phyloP scores from a whole-genome alignment of 2,113 vertebrate species.

The Stomatorhinus ivindoensis region DNA sequence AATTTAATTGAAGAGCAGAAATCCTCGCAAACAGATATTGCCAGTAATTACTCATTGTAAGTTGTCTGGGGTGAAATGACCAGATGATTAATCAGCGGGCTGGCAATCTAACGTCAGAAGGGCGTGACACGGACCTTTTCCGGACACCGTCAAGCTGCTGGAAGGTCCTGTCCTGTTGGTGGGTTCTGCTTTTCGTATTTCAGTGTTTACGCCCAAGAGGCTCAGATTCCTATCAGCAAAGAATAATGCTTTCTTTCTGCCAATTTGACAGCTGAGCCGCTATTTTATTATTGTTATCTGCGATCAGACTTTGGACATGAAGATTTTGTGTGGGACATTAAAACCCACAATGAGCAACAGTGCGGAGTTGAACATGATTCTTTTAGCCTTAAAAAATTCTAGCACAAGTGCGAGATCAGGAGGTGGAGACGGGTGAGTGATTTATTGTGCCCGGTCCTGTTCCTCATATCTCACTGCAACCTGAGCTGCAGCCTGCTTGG shows the following conservation, averaged over 20 bases:
- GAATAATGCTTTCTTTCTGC: background rate
- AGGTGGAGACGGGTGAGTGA: background rate
- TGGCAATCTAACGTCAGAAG: background rate
- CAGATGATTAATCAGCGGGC: background rate
- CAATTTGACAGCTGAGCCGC: background rate
- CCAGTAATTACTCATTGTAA: background rate
- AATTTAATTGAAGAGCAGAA: background rate
- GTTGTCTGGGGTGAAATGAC: background rate
- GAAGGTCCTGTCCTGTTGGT: no score
- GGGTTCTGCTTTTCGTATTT: no score
- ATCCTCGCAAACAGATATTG: background rate
- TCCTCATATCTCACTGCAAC: background rate
- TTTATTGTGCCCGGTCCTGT: background rate
- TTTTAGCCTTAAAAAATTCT: background rate
- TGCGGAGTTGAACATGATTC: background rate
- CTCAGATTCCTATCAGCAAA: background rate
- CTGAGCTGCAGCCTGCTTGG: background rate
- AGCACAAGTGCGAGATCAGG: background rate
- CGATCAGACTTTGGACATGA: background rate
- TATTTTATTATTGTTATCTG: background rate
- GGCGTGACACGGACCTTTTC: background rate
- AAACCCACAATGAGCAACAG: background rate
- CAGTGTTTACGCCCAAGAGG: background rate
- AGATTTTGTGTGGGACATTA: background rate
- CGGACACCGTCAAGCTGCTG: background rate